Evolutionary conservation across 2,113 vertebrate genomes (phyloP).

Genomic region (Cyphomyrus plagiostoma): DNA sequence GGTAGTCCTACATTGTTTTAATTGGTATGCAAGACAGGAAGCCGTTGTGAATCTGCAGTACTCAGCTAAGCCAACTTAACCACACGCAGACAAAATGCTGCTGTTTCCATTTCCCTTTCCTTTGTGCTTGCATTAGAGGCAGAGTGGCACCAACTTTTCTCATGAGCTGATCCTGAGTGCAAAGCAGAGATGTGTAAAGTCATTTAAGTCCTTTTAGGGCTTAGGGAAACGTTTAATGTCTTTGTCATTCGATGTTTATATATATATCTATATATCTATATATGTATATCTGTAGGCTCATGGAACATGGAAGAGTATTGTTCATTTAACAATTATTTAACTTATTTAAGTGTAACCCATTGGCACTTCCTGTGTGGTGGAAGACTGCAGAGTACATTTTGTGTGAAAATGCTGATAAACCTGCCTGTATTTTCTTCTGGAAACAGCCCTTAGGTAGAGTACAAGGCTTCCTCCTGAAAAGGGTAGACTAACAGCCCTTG

Average conservation of each 20-base stretch:
- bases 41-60: slow-evolving; percentile 16
- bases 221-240: not conserved
- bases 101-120: slow-evolving; percentile 33
- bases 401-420: not conserved
- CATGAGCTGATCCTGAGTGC: not conserved
- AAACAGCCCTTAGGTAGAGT: not conserved
- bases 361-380: not conserved
- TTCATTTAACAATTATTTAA: not conserved
- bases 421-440: not conserved
- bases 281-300: not conserved
- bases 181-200: not conserved
- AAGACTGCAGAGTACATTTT: not conserved
- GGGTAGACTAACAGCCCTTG: not conserved
- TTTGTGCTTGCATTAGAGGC: not conserved
- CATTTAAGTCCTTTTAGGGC: not conserved
- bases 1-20: slow-evolving; percentile 9
- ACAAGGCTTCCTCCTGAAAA: not conserved
- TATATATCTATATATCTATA: too few species aligned
- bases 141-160: not conserved
- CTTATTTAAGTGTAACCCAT: not conserved
- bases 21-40: slow-evolving; percentile 29
- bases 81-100: slow-evolving; percentile 22
- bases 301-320: not conserved
- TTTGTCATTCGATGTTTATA: not conserved
- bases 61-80: slow-evolving; percentile 26